Conservation (phyloP, 1,140 invertebrate genomes). For the Papilio aristodemus region DNA sequence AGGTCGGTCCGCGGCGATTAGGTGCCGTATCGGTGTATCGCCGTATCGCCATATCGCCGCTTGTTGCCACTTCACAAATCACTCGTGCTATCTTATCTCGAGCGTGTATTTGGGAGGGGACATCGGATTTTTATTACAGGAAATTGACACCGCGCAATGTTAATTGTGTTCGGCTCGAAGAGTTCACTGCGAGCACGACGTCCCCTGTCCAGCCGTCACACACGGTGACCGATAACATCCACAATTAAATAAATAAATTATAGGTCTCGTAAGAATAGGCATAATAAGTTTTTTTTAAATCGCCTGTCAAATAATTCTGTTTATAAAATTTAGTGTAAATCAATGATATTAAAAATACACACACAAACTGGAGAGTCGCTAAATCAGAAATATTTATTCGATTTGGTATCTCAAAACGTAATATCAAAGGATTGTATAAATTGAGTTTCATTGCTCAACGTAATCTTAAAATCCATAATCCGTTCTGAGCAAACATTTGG, state of each 20-base stretch:
- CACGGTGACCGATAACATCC: too few species aligned
- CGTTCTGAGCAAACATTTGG: not conserved
- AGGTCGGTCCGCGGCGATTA: constrained; percentile 38
- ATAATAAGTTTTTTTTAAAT: too few species aligned
- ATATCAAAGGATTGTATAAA: not conserved
- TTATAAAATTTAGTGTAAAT: too few species aligned
- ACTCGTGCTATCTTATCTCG: constrained; percentile 46
- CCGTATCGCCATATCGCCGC: constrained; percentile 15
- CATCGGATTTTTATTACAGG: constrained; percentile 32
- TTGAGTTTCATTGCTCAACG: not conserved
- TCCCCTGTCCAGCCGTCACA: too few species aligned
- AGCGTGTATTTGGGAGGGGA: constrained; percentile 13
- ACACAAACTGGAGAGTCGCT: too few species aligned
- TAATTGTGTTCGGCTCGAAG: constrained; percentile 10
- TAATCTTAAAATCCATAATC: constrained; percentile 3
- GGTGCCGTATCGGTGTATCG: constrained; percentile 3
- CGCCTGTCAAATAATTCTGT: too few species aligned
- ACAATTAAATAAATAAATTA: too few species aligned
- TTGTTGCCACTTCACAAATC: constrained; percentile 44
- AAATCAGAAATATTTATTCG: too few species aligned
- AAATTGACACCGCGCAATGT: constrained; percentile 12
- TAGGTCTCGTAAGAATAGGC: too few species aligned
- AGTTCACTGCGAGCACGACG: too few species aligned
- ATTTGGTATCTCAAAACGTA: not conserved
- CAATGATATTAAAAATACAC: too few species aligned